Percentiles rank a stretch among this genome's conserved stretches.
Evolutionary conservation across 2,113 vertebrate genomes (phyloP).

Genomic region (Columba janthina): DNA sequence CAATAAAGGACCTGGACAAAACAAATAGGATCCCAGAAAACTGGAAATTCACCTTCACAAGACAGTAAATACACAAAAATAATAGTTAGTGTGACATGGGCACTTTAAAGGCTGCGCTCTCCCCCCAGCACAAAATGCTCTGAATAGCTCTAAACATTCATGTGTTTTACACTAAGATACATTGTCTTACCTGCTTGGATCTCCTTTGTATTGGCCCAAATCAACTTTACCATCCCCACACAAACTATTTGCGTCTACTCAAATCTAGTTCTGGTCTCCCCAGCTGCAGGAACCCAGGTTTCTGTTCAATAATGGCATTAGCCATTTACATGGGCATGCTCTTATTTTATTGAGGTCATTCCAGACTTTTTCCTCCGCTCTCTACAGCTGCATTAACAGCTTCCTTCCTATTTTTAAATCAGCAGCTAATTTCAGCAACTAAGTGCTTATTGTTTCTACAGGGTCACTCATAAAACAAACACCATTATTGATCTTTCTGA

Average conservation of each 20-base stretch:
- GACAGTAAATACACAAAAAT: neutral
- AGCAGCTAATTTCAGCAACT: slow-evolving; percentile 65
- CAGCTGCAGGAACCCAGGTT: neutral
- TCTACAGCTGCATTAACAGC: slow-evolving; percentile 39
- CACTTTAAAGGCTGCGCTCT: neutral
- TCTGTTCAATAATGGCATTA: slow-evolving; percentile 1
- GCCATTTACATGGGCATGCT: neutral
- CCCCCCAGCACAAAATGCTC: neutral
- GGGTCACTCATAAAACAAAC: slow-evolving; percentile 64
- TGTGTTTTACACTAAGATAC: neutral
- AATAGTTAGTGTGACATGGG: neutral
- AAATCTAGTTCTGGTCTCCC: neutral
- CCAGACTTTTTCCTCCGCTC: neutral
- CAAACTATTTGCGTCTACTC: neutral
- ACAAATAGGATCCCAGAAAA: neutral
- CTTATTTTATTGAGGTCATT: slow-evolving; percentile 57
- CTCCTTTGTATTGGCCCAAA: neutral
- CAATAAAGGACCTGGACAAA: neutral
- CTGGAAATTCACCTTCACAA: neutral
- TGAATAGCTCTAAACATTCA: neutral
- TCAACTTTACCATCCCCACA: neutral
- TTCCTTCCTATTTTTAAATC: slow-evolving; percentile 68
- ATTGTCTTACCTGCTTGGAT: neutral
- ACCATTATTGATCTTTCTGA: slow-evolving; percentile 55
- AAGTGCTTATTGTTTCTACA: slow-evolving; percentile 65